Conservation (phyloP, 2,888 invertebrate genomes). For the Dyspetes luteomarginatus region DNA sequence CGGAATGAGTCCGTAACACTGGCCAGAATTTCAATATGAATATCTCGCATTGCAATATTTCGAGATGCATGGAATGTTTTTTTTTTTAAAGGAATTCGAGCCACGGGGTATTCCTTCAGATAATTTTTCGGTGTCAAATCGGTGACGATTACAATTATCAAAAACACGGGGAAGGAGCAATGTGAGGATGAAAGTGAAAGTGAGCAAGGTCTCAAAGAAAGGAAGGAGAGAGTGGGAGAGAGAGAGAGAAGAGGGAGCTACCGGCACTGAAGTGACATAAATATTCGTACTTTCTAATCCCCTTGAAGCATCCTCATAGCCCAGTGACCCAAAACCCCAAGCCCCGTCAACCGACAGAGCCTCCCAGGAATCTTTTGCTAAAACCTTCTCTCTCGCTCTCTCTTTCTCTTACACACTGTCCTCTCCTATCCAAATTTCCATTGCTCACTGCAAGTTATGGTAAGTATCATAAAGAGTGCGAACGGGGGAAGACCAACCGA, state of each 20-base stretch:
- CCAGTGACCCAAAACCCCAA: slow-evolving; percentile 75
- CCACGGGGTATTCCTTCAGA: too few relatives aligned
- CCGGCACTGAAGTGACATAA: slow-evolving; percentile 66
- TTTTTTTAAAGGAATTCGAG: too few relatives aligned
- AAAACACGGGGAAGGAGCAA: not conserved
- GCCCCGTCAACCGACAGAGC: slow-evolving; percentile 67
- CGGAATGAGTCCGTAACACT: too few relatives aligned
- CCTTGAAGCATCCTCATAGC: slow-evolving; percentile 67
- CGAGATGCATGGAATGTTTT: too few relatives aligned
- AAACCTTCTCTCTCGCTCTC: not conserved
- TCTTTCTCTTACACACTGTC: not conserved
- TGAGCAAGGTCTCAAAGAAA: not conserved
- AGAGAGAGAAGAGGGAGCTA: slow-evolving; percentile 6
- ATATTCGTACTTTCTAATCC: slow-evolving; percentile 73
- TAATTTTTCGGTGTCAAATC: too few relatives aligned
- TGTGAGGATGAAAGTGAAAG: slow-evolving; percentile 29
- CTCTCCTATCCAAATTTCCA: not conserved
- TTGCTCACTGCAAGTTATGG: slow-evolving; percentile 30
- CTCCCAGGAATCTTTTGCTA: not conserved
- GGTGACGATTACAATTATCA: too few relatives aligned
- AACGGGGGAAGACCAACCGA: slow-evolving; percentile 40
- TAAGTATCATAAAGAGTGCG: slow-evolving; percentile 58
- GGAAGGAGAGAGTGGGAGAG: not conserved
- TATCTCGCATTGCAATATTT: too few relatives aligned
- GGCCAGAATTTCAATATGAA: too few relatives aligned